phyloP scores from a whole-genome alignment of 2,113 vertebrate genomes.

The Paedocypris sp. region DNA sequence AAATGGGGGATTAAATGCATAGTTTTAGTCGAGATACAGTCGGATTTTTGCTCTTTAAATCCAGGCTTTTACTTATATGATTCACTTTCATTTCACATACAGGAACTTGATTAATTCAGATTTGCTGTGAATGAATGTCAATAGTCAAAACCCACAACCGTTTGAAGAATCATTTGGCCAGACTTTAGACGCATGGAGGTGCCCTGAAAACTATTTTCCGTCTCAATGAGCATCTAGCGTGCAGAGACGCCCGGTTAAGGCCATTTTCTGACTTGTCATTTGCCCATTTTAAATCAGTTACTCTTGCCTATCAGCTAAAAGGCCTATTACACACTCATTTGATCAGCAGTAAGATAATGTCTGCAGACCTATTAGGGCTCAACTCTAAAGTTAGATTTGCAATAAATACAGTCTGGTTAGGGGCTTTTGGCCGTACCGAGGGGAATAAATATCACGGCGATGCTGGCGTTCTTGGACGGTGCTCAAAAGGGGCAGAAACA shows the following conservation, averaged over 20 bases:
- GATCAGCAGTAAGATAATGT: slow-evolving; percentile 14
- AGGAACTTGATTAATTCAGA: too few relatives aligned
- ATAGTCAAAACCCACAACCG: too few relatives aligned
- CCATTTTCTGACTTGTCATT: slow-evolving; percentile 20
- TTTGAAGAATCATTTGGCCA: too few relatives aligned
- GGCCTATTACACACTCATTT: slow-evolving; percentile 26
- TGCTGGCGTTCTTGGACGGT: slow-evolving; percentile 19
- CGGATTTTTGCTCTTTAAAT: neutral
- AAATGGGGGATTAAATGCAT: slow-evolving; percentile 4
- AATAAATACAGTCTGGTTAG: slow-evolving; percentile 17
- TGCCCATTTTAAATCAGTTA: slow-evolving; percentile 28
- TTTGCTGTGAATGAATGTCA: too few relatives aligned
- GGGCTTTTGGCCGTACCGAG: slow-evolving; percentile 14
- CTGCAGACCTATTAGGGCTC: slow-evolving; percentile 17
- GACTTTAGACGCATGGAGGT: slow-evolving; percentile 32
- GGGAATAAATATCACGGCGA: slow-evolving; percentile 23
- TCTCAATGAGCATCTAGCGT: slow-evolving; percentile 28
- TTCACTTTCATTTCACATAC: too few relatives aligned
- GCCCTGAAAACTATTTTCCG: slow-evolving; percentile 28
- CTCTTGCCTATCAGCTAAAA: slow-evolving; percentile 14
- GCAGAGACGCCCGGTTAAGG: slow-evolving; percentile 29
- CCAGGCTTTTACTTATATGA: too few relatives aligned
- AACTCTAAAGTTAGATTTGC: slow-evolving; percentile 10
- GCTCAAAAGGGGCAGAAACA: slow-evolving; percentile 9
- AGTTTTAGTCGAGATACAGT: slow-evolving; percentile 1